A percentile compares a stretch with the other conserved stretches of the same genome.
Conservation (phyloP, 2,888 invertebrate species). For the Hymenopus coronatus region DNA sequence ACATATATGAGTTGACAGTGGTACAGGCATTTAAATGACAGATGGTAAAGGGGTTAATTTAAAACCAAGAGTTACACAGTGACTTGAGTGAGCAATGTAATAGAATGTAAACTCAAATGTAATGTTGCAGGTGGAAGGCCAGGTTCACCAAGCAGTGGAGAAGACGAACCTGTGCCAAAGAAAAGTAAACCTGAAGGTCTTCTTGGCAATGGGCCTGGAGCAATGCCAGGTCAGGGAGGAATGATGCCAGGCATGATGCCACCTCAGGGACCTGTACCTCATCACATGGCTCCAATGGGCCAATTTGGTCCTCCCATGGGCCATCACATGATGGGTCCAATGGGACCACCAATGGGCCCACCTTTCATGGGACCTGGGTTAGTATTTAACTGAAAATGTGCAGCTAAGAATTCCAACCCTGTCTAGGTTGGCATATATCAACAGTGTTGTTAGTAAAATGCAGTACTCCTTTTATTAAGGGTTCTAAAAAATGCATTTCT, state of each 20-base stretch:
- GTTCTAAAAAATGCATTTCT: no score
- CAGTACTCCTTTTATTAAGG: no score
- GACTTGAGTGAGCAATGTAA: not conserved
- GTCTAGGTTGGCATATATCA: no score
- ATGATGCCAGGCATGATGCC: slow-evolving; percentile 58
- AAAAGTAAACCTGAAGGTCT: slow-evolving; percentile 69
- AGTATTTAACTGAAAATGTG: slow-evolving; percentile 33
- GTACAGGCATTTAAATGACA: no score
- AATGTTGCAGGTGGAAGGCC: slow-evolving; percentile 51
- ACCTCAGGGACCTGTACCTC: slow-evolving; percentile 46
- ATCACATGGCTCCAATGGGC: slow-evolving; percentile 57
- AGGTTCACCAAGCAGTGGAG: slow-evolving; percentile 77
- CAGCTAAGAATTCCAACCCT: no score
- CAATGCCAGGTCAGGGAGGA: slow-evolving; percentile 60
- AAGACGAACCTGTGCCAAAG: slow-evolving; percentile 79
- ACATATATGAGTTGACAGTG: no score
- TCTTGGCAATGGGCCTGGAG: slow-evolving; percentile 55
- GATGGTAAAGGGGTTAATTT: no score
- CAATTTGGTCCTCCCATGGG: slow-evolving; percentile 56
- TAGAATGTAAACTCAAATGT: not conserved
- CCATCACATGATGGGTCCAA: slow-evolving; percentile 56
- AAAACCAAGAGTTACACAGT: no score
- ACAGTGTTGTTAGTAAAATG: no score
- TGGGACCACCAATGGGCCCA: slow-evolving; percentile 68
- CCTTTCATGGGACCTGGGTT: slow-evolving; percentile 71